Conservation (phyloP, 2,888 invertebrate species). For the Marronus borbonicus region DNA sequence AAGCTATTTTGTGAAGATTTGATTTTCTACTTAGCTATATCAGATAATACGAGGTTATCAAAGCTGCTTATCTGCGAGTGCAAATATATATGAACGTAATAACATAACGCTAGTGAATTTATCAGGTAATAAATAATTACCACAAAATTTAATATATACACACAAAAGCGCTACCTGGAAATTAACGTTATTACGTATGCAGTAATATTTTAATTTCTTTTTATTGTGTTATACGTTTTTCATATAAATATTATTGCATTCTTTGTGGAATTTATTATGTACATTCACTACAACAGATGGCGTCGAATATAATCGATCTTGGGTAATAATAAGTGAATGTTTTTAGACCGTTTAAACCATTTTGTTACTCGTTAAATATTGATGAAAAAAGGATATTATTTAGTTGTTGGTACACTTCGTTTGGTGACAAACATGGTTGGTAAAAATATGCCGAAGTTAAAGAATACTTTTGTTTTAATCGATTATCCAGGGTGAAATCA, state of each 20-base stretch:
- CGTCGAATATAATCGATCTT: no score
- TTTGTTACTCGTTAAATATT: no score
- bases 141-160: slow-evolving; percentile 14
- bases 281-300: background rate
- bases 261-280: background rate
- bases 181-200: background rate
- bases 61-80: background rate
- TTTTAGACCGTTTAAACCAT: no score
- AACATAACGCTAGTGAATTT: background rate
- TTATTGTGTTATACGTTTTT: background rate
- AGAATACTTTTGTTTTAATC: no score
- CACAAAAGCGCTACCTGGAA: background rate
- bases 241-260: slow-evolving; percentile 3
- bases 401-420: no score
- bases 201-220: background rate
- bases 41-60: slow-evolving; percentile 6
- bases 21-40: slow-evolving; percentile 10
- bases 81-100: background rate
- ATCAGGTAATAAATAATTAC: slow-evolving; percentile 5
- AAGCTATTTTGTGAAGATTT: background rate
- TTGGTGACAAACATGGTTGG: no score
- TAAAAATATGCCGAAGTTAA: no score
- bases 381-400: no score
- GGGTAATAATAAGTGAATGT: no score
- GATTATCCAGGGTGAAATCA: no score